Conservation (phyloP, 2,888 invertebrate genomes). For the Melanotus villosus region DNA sequence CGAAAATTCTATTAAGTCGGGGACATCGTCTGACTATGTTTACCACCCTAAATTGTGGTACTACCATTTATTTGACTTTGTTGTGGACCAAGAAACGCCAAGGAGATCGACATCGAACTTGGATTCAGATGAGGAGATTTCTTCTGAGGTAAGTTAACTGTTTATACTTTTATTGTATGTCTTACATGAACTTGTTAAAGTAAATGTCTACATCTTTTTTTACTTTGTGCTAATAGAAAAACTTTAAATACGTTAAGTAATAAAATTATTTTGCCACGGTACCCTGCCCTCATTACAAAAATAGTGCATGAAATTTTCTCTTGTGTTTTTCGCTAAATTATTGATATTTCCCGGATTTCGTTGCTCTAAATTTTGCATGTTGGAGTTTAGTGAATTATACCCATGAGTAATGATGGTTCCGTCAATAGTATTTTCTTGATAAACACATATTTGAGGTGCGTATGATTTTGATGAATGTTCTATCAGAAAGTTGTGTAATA, state of each 20-base stretch:
- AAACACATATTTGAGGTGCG: conserved; percentile 41
- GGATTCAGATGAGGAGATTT: conserved; percentile 1
- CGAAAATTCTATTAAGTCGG: too few species aligned
- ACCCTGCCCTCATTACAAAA: conserved; percentile 40
- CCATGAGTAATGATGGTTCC: conserved; percentile 26
- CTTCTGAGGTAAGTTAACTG: conserved; percentile 12
- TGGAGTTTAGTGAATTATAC: conserved; percentile 34
- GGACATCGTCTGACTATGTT: too few species aligned
- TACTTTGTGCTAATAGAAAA: not conserved
- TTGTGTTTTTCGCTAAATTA: conserved; percentile 17
- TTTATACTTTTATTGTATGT: not conserved
- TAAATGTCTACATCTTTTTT: not conserved
- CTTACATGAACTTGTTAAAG: not conserved
- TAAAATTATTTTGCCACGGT: conserved; percentile 39
- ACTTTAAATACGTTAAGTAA: not conserved
- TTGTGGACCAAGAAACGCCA: not conserved
- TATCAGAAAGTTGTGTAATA: conserved; percentile 45
- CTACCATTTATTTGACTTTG: conserved; percentile 6
- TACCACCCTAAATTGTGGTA: conserved; percentile 23
- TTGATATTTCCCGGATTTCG: conserved; percentile 43
- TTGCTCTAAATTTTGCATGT: conserved; percentile 38
- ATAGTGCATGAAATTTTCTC: conserved; percentile 38
- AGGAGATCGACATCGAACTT: not conserved
- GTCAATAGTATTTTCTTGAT: conserved; percentile 39
- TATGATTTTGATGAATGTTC: not conserved